Evolutionary conservation across 2,888 invertebrate genomes (phyloP), one percentile per base, ranked within the genome.

Genomic region (Parnassius orleans): DNA sequence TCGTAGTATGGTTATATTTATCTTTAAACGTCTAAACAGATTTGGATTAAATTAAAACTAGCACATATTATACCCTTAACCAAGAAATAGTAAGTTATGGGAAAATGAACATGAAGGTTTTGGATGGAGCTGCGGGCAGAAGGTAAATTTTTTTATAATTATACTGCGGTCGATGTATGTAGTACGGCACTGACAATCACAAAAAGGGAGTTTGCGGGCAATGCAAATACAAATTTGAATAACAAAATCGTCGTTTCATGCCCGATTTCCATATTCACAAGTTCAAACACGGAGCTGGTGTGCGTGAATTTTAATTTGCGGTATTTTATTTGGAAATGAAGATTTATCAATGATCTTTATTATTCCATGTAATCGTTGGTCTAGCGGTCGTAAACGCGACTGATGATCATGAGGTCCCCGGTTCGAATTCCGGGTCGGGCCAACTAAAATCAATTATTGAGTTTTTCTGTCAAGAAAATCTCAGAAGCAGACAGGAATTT

Each of bases 191-290:
- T 19, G 48, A 43, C 43, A 53, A 53, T 53, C 57, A 47, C 53
- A 24, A 61, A 61, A 53, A 53, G 7, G 57, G 53, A 24, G 47
- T 61, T 57, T 57, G 48, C 53, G 57, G 33, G 19, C 47, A 53
- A 57, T 57, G 61, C 47, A 57, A 61, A 61, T 57, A 61, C 61
- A 62, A 62, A 62, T 62, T 57, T 62, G 61, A 53, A 62, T 62
- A 53, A 62, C 61, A 48, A 53, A 62, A 62, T 57, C 53, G 61
- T 47, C 57, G 61, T 57, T 62, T 57, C 47, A 53, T 53, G 53
- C 52, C 53, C 61, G 57, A 62, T 62, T 62, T 62, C 19, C 53
- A 61, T 61, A 61, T 61, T 53, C 57, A 61, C 52, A 47, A 53
- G 48, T 57, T 48, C 61, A 53, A 61, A 61, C 53, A 51, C 9